Base-by-base conservation (phyloP, 2,797 vertebrate genomes). In the Menidia menidia region DNA sequence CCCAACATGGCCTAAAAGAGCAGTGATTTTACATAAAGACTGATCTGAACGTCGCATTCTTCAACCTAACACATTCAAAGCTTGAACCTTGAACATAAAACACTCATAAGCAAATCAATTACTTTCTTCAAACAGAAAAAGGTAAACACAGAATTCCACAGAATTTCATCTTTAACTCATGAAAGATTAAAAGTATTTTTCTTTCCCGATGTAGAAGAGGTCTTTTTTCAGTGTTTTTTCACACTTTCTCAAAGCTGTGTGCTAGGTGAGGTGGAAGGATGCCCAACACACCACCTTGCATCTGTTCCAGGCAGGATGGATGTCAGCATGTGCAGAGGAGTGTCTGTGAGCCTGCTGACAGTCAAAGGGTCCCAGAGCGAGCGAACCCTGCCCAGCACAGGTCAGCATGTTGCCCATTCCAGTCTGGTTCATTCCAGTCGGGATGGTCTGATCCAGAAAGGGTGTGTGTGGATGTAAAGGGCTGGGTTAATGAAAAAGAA, bases 231-330 rank as follows among this genome's bases (percentile, higher is more conserved):
- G 50, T 15, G 39, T 35, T 32, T 32, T 13, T 53, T 16, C 19
- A 60, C n/a, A n/a, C 33, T 6, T 15, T 59, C 39, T 54, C 50
- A 42, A 43, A 58, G 44, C 54, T 69, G 39, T 51, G 52, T 43
- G 25, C 32, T 61, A 62, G 65, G 50, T 74, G 60, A 62, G 75
- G 51, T 68, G 73, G 68, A 64, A 32, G 41, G 64, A 41, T 50
- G 60, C 67, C 79, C 64, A 60, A 25, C 32, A 15, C 80, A 71
- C 77, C 78, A 39, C 78, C 83, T 69, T 64, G 62, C 81, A 86
- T 88, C 86, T 88, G 89, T 77, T 87, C 77, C 76, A 77, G 79
- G 64, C 87, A 90, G 91, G 91, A 92, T 73, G 84, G 82, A 88
- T 75, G 83, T 89, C 85, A 87, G 82, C 86, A 81, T 85, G 88